Evolutionary conservation across 2,888 invertebrate species (phyloP).

Genomic region (Chrysotoxum bicinctum): DNA sequence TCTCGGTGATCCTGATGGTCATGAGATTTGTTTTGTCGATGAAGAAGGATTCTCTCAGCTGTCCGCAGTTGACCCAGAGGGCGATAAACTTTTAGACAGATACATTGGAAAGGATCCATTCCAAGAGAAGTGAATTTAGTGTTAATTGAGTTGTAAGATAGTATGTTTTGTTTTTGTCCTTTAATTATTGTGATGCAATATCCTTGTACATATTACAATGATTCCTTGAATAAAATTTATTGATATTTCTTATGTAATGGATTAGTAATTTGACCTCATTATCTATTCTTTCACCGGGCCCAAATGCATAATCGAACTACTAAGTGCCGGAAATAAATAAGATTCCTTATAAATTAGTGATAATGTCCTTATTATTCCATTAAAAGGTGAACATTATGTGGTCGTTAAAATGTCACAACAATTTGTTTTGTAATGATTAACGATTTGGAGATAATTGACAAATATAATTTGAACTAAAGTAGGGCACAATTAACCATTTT

Average conservation of each 20-base stretch:
- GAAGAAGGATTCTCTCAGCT: slow-evolving; percentile 96
- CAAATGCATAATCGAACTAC: background rate
- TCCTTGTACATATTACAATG: slow-evolving; percentile 7
- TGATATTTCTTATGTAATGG: slow-evolving; percentile 8
- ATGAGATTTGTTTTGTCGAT: slow-evolving; percentile 99
- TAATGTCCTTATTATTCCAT: background rate
- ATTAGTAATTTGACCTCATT: slow-evolving; percentile 29
- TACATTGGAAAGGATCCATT: slow-evolving; percentile 84
- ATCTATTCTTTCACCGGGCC: background rate
- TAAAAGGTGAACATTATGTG: no score
- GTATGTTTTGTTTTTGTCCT: background rate
- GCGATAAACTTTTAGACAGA: slow-evolving; percentile 89
- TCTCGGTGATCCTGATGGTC: slow-evolving; percentile 97
- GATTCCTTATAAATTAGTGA: background rate
- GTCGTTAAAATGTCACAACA: background rate
- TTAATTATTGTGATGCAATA: slow-evolving; percentile 12
- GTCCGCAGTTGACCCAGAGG: slow-evolving; percentile 92
- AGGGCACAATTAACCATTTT: background rate
- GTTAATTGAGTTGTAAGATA: slow-evolving; percentile 5
- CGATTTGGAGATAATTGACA: background rate
- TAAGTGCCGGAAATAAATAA: slow-evolving; percentile 6
- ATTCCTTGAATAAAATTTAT: slow-evolving; percentile 54
- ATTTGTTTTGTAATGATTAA: background rate
- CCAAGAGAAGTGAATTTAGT: slow-evolving; percentile 75
- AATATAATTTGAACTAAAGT: background rate